These are phyloP conservation scores for Arizona elegans DNA, from an alignment of 2,113 vertebrate species.

Conservation along the genomic window DNA sequence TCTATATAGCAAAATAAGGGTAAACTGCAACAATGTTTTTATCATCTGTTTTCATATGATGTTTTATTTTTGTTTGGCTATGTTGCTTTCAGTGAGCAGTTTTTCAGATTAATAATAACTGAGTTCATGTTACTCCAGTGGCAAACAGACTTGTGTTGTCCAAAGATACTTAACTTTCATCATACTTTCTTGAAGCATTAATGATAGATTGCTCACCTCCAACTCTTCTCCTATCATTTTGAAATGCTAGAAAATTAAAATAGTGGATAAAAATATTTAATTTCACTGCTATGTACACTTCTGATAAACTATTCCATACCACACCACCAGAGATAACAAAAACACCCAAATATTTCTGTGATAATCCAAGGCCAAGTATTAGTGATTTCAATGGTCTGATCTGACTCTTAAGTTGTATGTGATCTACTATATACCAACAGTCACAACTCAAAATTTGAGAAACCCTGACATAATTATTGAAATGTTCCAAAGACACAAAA, in stretches of 20 bases:
- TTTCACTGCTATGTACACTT: not conserved
- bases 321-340: not conserved
- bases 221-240: not conserved
- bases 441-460: not conserved
- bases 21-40: not conserved
- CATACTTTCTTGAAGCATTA: not conserved
- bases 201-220: not conserved
- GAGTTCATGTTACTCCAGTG: not conserved
- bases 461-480: not conserved
- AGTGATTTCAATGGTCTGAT: not conserved
- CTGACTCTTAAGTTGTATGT: not conserved
- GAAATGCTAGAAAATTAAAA: not conserved
- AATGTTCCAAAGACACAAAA: not conserved
- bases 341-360: not conserved
- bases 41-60: not conserved
- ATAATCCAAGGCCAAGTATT: not conserved
- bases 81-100: not conserved
- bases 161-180: not conserved
- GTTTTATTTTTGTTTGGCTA: not conserved
- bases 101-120: not conserved
- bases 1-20: not conserved
- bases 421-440: not conserved
- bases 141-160: not conserved
- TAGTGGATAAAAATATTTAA: not conserved
- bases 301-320: not conserved